A percentile compares a stretch with the other conserved stretches of the same genome.
phyloP scores from a whole-genome alignment of 2,113 vertebrate species.

The Bambusicola thoracicus region DNA sequence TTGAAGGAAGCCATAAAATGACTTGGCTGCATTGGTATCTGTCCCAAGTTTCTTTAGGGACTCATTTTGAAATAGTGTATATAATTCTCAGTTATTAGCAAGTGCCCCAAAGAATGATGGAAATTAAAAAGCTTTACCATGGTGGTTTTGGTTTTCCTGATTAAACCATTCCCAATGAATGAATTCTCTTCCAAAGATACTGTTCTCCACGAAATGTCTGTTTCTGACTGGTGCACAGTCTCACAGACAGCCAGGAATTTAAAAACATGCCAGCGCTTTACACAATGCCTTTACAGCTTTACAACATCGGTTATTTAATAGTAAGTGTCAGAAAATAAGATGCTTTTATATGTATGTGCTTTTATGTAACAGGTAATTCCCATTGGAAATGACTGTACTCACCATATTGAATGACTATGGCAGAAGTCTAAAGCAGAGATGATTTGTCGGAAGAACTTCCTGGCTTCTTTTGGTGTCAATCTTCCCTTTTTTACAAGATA shows the following conservation, averaged over 20 bases:
- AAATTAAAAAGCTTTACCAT: constrained; percentile 13
- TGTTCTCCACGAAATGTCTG: background rate
- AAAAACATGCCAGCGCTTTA: background rate
- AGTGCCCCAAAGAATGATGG: background rate
- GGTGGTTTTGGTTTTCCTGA: constrained; percentile 12
- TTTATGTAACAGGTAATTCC: background rate
- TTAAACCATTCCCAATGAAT: constrained; percentile 10
- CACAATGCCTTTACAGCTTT: background rate
- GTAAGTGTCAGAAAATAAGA: background rate
- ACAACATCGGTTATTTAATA: background rate
- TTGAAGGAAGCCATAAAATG: constrained; percentile 33
- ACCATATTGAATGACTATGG: constrained; percentile 99
- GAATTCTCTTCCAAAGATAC: background rate
- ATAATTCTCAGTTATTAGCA: constrained; percentile 6
- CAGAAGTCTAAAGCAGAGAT: constrained; percentile 99
- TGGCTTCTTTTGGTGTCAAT: constrained; percentile 97
- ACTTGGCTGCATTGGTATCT: background rate
- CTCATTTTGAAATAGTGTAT: background rate
- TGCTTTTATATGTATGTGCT: background rate
- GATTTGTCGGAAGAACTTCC: constrained; percentile 99
- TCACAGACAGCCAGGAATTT: background rate
- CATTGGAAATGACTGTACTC: constrained; percentile 40
- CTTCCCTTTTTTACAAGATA: constrained; percentile 99
- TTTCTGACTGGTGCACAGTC: background rate
- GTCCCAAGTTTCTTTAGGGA: constrained; percentile 16